Percentiles rank a stretch among this genome's conserved stretches.
Conservation (phyloP, 2,888 invertebrate genomes). For the Molorchus minor region DNA sequence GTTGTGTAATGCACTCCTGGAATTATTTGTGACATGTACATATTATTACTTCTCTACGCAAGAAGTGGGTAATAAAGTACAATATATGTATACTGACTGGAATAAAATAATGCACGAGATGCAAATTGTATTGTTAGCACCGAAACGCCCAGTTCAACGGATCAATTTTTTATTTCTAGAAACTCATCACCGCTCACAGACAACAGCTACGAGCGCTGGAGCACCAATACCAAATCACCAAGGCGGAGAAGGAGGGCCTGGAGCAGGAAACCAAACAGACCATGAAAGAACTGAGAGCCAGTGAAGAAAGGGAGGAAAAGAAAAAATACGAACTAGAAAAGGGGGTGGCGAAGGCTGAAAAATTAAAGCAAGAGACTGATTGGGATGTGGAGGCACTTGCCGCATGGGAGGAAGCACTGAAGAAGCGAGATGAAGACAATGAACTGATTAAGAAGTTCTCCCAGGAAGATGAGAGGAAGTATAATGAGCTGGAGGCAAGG, state of each 20-base stretch:
- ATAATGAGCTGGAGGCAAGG: constrained; percentile 69
- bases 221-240: constrained; percentile 59
- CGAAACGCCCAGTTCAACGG: background rate
- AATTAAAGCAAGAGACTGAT: constrained; percentile 72
- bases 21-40: too few species aligned
- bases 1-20: too few species aligned
- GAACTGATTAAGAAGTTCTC: constrained; percentile 77
- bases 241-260: constrained; percentile 64
- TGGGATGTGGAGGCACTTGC: constrained; percentile 74
- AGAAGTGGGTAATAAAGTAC: too few species aligned
- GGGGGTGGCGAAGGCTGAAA: constrained; percentile 70
- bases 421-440: constrained; percentile 74
- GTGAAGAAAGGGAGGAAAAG: constrained; percentile 63
- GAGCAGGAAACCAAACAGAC: constrained; percentile 65
- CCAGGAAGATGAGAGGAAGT: constrained; percentile 74
- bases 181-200: constrained; percentile 73
- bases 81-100: too few species aligned
- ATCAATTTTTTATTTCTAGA: constrained; percentile 60
- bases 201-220: constrained; percentile 76
- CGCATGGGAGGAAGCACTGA: constrained; percentile 77
- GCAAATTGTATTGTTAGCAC: too few species aligned
- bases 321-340: constrained; percentile 65
- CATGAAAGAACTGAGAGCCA: constrained; percentile 61
- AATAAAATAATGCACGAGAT: too few species aligned
- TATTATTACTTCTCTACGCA: too few species aligned